Evolutionary conservation across 2,113 vertebrate species (phyloP), one percentile per base, ranked within the genome.

Genomic region (Pangasianodon gigas): DNA sequence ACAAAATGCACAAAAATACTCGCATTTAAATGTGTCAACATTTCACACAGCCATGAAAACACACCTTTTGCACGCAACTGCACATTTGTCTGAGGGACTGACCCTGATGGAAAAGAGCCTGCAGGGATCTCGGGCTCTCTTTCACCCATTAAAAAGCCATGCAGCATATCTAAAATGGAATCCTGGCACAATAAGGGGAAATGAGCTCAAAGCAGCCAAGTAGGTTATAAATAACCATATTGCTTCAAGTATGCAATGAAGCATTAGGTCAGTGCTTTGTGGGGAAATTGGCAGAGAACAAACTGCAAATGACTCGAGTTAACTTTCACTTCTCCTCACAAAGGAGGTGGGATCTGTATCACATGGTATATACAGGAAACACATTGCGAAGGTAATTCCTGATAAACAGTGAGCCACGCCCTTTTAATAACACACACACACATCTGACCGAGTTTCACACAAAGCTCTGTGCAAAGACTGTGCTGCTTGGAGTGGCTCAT

Each of bases 171-270:
- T 4, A 67, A 69, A 84, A 8, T 3, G 10, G 1, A 62, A n/a
- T 18, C 26, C 46, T 37, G 54, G 3, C 56, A 85, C 82, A 85
- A 85, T 89, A 85, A 77, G n/a, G 7, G 41, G 82, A 85, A 89
- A 84, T 10, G 29, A 65, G 71, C 67, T 77, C 44, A 51, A 77
- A 37, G 29, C 69, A 46, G 67, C 26, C 67, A 71, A 44, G 44
- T 46, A 18, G 54, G 82, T 51, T 84, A 85, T 86, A 67, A 86
- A 86, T 89, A 89, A 62, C 84, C n/a, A 4, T 11, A 85, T 54
- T 52, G 79, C 84, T 67, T 80, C 32, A 86, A 79, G 46, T 51
- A 21, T 14, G 32, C 6, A 13, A 54, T 82, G 13, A 69, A 19
- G 46, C 46, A 86, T 86, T 69, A 89, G 74, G 48, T 86, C 74